phyloP scores from a whole-genome alignment of 1,140 invertebrate genomes.

The Neodiprion lecontei region DNA sequence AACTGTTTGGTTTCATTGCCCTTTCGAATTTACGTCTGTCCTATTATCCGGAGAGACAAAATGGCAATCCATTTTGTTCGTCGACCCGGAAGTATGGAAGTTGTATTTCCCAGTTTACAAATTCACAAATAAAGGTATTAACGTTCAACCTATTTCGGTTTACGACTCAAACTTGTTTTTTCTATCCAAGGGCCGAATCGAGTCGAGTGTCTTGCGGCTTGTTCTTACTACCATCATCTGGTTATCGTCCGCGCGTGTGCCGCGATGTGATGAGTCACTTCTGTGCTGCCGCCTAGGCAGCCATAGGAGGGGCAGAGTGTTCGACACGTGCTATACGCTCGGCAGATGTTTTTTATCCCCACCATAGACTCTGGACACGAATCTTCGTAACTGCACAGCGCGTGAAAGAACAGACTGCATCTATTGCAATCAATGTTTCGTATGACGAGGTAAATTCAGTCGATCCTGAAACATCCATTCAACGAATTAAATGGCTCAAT shows the following conservation, averaged over 20 bases:
- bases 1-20: too few relatives aligned
- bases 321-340: background rate
- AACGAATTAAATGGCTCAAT: too few relatives aligned
- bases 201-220: background rate
- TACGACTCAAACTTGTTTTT: slow-evolving; percentile 7
- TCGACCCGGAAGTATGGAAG: background rate
- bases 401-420: too few relatives aligned
- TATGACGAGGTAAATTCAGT: too few relatives aligned
- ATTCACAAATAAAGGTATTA: background rate
- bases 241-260: slow-evolving; percentile 3
- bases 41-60: too few relatives aligned
- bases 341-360: background rate
- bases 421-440: too few relatives aligned
- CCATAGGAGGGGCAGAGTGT: background rate
- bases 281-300: background rate
- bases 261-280: slow-evolving; percentile 5
- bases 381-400: too few relatives aligned
- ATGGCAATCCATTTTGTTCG: too few relatives aligned
- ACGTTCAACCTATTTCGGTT: background rate
- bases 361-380: background rate
- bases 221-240: background rate
- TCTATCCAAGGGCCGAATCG: background rate
- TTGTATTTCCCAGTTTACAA: background rate
- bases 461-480: too few relatives aligned
- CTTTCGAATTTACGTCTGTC: too few relatives aligned